A percentile compares a stretch with the other conserved stretches of the same genome.
Evolutionary conservation across 2,797 vertebrate species (phyloP).

Genomic region (Myotis findleyi): DNA sequence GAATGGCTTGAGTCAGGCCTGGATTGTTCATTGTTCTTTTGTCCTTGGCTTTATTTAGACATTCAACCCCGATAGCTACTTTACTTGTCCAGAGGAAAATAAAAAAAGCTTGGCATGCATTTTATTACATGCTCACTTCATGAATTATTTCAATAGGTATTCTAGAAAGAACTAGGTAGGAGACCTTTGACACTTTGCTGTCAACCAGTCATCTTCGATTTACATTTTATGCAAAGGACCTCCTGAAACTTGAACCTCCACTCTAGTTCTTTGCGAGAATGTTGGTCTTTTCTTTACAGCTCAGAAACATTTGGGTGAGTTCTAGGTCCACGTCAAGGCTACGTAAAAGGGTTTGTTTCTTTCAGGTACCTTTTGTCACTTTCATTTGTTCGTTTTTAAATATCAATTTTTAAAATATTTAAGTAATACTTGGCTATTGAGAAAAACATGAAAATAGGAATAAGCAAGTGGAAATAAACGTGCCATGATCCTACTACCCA

Average conservation of each 20-base stretch:
- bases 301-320: background rate
- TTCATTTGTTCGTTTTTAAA: conserved; percentile 26
- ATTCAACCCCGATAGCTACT: background rate
- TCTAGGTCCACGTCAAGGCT: background rate
- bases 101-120: background rate
- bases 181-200: background rate
- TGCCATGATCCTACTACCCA: background rate
- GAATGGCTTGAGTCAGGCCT: conserved; percentile 68
- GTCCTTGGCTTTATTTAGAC: conserved; percentile 62
- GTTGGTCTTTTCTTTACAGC: background rate
- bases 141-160: conserved; percentile 36
- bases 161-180: conserved; percentile 11
- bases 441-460: conserved; percentile 18
- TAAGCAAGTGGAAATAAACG: background rate
- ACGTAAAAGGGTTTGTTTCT: background rate
- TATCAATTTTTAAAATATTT: background rate
- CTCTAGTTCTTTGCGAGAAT: background rate
- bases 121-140: background rate
- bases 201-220: background rate
- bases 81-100: conserved; percentile 45
- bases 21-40: conserved; percentile 61
- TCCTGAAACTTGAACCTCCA: background rate
- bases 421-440: background rate
- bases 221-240: background rate
- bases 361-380: background rate